Evolutionary conservation across 2,797 vertebrate species (phyloP).

Genomic region (Coregonus suidteri): DNA sequence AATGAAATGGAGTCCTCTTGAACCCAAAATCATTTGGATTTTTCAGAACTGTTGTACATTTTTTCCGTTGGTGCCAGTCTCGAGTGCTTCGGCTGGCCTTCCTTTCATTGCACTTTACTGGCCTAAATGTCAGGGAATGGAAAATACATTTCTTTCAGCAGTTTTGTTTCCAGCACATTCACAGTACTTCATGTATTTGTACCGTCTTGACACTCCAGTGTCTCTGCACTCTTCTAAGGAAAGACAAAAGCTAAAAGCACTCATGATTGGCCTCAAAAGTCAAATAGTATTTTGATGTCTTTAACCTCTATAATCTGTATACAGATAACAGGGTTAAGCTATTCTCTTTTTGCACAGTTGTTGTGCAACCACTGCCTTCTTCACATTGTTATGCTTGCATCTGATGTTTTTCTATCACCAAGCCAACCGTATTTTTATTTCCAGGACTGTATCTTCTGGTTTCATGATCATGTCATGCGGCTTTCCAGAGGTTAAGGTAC

Average conservation of each 20-base stretch:
- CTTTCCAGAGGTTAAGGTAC: not conserved
- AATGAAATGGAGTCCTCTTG: not conserved
- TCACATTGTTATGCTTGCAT: not conserved
- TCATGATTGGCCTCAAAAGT: slow-evolving; percentile 38
- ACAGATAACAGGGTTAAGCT: slow-evolving; percentile 21
- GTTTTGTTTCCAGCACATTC: slow-evolving; percentile 43
- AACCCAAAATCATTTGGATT: not conserved
- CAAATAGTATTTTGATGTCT: slow-evolving; percentile 56
- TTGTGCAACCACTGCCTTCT: not conserved
- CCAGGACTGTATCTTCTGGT: not conserved
- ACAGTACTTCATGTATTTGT: slow-evolving; percentile 52
- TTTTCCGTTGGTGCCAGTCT: not conserved
- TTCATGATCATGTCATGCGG: not conserved
- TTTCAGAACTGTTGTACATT: not conserved
- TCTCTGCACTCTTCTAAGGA: slow-evolving; percentile 49
- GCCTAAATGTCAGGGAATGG: slow-evolving; percentile 21
- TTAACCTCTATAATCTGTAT: slow-evolving; percentile 42
- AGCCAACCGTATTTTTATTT: not conserved
- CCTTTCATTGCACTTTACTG: slow-evolving; percentile 1
- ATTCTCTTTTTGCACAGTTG: slow-evolving; percentile 14
- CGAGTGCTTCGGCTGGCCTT: not conserved
- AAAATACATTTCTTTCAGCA: slow-evolving; percentile 30
- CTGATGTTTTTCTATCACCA: not conserved
- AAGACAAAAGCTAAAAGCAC: slow-evolving; percentile 54
- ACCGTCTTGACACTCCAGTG: slow-evolving; percentile 39